Evolutionary conservation across 2,113 vertebrate species (phyloP).

Genomic region (Romanogobio albipinnatus): DNA sequence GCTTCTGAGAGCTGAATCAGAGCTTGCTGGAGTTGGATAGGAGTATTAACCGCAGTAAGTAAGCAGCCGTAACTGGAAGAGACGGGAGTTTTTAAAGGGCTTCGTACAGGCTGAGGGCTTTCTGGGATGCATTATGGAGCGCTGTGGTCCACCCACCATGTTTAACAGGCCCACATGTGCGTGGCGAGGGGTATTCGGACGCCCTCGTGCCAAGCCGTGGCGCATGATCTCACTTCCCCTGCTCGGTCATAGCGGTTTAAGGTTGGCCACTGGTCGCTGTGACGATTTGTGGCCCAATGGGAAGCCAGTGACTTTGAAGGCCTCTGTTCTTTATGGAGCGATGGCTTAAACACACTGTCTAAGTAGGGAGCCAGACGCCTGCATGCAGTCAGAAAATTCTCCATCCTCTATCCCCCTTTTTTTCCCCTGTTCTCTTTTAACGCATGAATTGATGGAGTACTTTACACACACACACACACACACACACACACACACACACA

Average conservation of each 20-base stretch:
- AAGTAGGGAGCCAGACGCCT: constrained; percentile 53
- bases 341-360: constrained; percentile 29
- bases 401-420: constrained; percentile 39
- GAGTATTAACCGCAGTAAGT: constrained; percentile 36
- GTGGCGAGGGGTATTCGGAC: constrained; percentile 73
- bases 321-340: constrained; percentile 26
- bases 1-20: constrained; percentile 36
- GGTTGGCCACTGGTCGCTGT: constrained; percentile 71
- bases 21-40: constrained; percentile 21
- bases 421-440: neutral
- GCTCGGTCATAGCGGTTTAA: constrained; percentile 75
- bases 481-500: neutral
- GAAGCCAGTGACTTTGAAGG: constrained; percentile 69
- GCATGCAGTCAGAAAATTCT: constrained; percentile 11
- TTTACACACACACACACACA: neutral
- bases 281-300: constrained; percentile 73
- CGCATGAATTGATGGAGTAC: neutral
- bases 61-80: constrained; percentile 39
- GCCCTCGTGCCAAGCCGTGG: constrained; percentile 73
- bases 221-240: constrained; percentile 81
- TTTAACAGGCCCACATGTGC: constrained; percentile 61
- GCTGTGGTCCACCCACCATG: constrained; percentile 54
- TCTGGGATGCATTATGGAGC: constrained; percentile 49
- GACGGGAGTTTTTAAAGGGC: constrained; percentile 26
- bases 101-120: neutral